These are phyloP conservation scores for Sula dactylatra DNA, from an alignment of 2,113 vertebrate genomes.

Conservation along the genomic window DNA sequence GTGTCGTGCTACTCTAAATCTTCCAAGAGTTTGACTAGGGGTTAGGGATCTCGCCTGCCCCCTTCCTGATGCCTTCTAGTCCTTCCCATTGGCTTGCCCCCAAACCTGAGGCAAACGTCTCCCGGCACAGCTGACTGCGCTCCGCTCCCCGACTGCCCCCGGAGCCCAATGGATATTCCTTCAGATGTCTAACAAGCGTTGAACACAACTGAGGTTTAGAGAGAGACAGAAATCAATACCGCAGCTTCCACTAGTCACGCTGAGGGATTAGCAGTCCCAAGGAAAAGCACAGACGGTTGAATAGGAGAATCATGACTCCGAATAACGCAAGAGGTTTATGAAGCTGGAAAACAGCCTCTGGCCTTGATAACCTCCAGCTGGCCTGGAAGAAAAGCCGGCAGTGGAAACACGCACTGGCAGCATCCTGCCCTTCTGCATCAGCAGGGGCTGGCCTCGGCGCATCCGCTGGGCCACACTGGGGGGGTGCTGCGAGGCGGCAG, in stretches of 20 bases:
- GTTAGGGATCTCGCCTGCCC: not conserved
- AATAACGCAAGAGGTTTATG: conserved; percentile 81
- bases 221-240: conserved; percentile 84
- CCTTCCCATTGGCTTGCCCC: conserved; percentile 1
- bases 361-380: conserved; percentile 68
- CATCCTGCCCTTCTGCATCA: conserved; percentile 5
- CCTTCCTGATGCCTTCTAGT: not conserved
- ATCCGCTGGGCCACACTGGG: not conserved
- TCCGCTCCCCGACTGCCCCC: conserved; percentile 67
- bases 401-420: not conserved
- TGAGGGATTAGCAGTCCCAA: conserved; percentile 82
- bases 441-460: conserved; percentile 19
- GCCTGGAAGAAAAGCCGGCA: conserved; percentile 22
- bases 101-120: conserved; percentile 28
- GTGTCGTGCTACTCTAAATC: not conserved
- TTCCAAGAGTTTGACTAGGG: not conserved
- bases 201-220: conserved; percentile 81
- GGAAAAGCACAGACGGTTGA: conserved; percentile 73
- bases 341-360: conserved; percentile 69
- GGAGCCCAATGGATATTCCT: conserved; percentile 75
- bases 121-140: conserved; percentile 54
- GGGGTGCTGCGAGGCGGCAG: not conserved
- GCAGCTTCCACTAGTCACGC: conserved; percentile 77
- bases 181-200: conserved; percentile 81
- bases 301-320: conserved; percentile 80